Percentiles rank a stretch among this genome's conserved stretches.
These are phyloP conservation scores for Popillia japonica DNA, from an alignment of 1,140 invertebrate species.

Conservation along the genomic window DNA sequence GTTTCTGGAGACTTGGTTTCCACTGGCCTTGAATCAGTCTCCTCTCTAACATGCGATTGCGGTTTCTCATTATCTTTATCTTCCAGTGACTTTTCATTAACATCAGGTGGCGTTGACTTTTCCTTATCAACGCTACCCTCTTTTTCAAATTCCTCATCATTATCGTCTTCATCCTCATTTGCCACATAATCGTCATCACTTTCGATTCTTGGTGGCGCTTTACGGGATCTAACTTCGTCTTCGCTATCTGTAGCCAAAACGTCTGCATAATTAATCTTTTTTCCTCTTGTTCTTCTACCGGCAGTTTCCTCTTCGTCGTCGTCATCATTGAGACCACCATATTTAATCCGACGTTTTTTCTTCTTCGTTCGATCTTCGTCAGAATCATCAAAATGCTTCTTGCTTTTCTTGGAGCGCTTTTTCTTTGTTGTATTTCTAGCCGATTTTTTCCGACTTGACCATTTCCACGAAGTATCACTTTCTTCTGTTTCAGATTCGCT, in stretches of 20 bases:
- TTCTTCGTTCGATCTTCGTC: conserved; percentile 64
- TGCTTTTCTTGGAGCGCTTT: conserved; percentile 63
- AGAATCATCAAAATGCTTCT: conserved; percentile 60
- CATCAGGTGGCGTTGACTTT: conserved; percentile 38
- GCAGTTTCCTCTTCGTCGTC: conserved; percentile 63
- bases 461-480: conserved; percentile 68
- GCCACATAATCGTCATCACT: conserved; percentile 66
- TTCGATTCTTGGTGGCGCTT: conserved; percentile 52
- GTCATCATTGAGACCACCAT: conserved; percentile 65
- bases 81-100: conserved; percentile 37
- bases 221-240: conserved; percentile 61
- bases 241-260: conserved; percentile 70
- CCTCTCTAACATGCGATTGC: not conserved
- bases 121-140: conserved; percentile 47
- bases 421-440: conserved; percentile 30
- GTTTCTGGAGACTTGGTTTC: conserved; percentile 27
- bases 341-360: conserved; percentile 61
- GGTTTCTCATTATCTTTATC: conserved; percentile 25
- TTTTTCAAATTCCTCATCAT: conserved; percentile 54
- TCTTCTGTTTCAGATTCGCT: conserved; percentile 66
- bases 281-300: conserved; percentile 69
- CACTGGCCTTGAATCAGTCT: not conserved
- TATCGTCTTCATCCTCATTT: conserved; percentile 60
- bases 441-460: conserved; percentile 59
- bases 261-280: conserved; percentile 77